phyloP scores from a whole-genome alignment of 2,888 invertebrate genomes.

The Ariolimax columbianus region DNA sequence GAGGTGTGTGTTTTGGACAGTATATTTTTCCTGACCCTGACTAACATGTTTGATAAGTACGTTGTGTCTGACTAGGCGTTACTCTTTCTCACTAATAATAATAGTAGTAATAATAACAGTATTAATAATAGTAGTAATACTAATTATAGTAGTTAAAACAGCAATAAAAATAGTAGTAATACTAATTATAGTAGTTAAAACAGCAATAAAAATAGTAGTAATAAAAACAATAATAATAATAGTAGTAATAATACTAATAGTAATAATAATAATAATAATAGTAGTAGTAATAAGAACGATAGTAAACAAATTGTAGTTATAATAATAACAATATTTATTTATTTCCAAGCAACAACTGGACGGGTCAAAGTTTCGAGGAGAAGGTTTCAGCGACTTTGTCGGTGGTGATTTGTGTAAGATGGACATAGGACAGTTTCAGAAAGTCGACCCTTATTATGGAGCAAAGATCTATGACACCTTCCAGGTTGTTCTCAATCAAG shows the following conservation, averaged over 20 bases:
- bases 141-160: too few species aligned
- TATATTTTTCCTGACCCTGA: too few species aligned
- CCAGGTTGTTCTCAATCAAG: neutral
- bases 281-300: too few species aligned
- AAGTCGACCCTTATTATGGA: slow-evolving; percentile 63
- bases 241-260: too few species aligned
- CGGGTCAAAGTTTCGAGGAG: slow-evolving; percentile 62
- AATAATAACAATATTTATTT: neutral
- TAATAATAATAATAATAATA: too few species aligned
- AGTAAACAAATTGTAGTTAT: neutral
- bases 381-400: slow-evolving; percentile 64
- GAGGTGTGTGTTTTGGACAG: too few species aligned
- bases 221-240: too few species aligned
- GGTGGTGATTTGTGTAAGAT: slow-evolving; percentile 65
- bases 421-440: slow-evolving; percentile 60
- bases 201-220: neutral
- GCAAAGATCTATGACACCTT: slow-evolving; percentile 57
- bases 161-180: neutral
- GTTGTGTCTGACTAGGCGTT: too few species aligned
- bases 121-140: too few species aligned
- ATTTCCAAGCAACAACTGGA: slow-evolving; percentile 57
- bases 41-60: too few species aligned
- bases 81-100: too few species aligned
- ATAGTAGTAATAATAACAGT: too few species aligned
- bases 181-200: neutral